Evolutionary conservation across 2,888 invertebrate species (phyloP), one percentile per base, ranked within the genome.

Genomic region (Quadriops clusia): DNA sequence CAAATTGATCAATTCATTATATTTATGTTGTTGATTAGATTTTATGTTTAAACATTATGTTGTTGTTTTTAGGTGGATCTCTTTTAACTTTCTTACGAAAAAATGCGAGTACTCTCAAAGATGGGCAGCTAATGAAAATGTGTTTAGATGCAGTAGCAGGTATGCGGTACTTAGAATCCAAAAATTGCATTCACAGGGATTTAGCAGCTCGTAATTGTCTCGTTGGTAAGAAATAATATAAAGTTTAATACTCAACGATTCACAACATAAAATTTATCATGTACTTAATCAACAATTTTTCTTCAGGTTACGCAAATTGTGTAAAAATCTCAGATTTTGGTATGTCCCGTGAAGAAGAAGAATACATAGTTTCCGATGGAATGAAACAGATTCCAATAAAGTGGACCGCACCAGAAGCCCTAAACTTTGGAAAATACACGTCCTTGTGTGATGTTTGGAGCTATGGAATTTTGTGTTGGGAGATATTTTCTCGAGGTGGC

Each of bases 301-400:
- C 51, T 61, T 17, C 54, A 66, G 79, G 77, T 38, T 78, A 81
- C 50, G 81, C 85, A 46, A 81, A 84, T 47, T 78, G 76, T 31
- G 91, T 94, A 3, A 95, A 95, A 67, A 95, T 95, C 51, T 93
- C 94, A 0, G 94, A 95, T 64, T 95, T 94, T 65, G 94, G 94
- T 41, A 95, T 95, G 94, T 94, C 93, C 0, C 65, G 94, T 15
- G 93, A 94, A 58, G 94, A 94, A 55, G 89, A 93, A 57, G 93
- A 93, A 57, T 95, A 95, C 50, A 90, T 87, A 37, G 94, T 94
- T 22, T 91, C 93, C 3, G 93, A 93, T 46, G 94, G 94, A 17
- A 89, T 94, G 86, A 94, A 95, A 62, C 93, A 94, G 67, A 94
- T 95, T 47, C 94, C 95, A 1, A 93, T 95, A 37, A 95, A 95